Evolutionary conservation across 2,797 vertebrate species (phyloP).

Genomic region (Sebastolobus alascanus): DNA sequence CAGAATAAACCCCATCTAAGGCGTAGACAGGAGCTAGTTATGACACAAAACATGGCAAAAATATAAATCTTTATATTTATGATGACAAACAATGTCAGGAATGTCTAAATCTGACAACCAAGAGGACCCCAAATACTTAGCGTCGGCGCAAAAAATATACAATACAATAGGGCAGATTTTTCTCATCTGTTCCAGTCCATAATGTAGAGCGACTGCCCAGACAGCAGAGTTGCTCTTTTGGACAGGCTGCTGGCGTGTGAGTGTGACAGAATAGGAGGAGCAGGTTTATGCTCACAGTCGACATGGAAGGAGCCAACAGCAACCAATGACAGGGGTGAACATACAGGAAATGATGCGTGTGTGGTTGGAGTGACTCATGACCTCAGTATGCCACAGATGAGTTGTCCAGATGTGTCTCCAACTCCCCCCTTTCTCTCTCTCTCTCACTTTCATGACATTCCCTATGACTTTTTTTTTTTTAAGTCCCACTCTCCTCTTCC

Average conservation of each 20-base stretch:
- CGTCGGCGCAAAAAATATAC: neutral
- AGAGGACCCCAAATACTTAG: neutral
- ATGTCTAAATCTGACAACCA: neutral
- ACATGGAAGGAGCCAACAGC: constrained; percentile 41
- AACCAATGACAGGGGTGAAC: constrained; percentile 51
- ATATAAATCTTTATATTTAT: neutral
- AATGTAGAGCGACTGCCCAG: constrained; percentile 30
- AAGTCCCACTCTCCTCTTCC: neutral
- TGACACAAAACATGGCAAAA: neutral
- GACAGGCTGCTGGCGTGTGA: constrained; percentile 33
- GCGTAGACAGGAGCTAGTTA: neutral
- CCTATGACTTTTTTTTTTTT: neutral
- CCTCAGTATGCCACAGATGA: constrained; percentile 78
- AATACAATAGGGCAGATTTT: constrained; percentile 12
- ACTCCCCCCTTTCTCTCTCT: constrained; percentile 3
- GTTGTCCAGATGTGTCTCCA: constrained; percentile 77
- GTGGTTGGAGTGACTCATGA: constrained; percentile 79
- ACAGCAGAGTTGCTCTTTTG: constrained; percentile 33
- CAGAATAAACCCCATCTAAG: neutral
- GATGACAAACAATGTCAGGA: constrained; percentile 8
- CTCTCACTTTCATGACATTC: constrained; percentile 15
- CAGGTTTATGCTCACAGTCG: constrained; percentile 56
- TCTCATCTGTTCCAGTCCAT: constrained; percentile 30
- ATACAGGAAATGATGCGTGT: constrained; percentile 78
- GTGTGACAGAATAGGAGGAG: constrained; percentile 50